Evolutionary conservation across 2,797 vertebrate species (phyloP).

Genomic region (Sandelia bainsii): DNA sequence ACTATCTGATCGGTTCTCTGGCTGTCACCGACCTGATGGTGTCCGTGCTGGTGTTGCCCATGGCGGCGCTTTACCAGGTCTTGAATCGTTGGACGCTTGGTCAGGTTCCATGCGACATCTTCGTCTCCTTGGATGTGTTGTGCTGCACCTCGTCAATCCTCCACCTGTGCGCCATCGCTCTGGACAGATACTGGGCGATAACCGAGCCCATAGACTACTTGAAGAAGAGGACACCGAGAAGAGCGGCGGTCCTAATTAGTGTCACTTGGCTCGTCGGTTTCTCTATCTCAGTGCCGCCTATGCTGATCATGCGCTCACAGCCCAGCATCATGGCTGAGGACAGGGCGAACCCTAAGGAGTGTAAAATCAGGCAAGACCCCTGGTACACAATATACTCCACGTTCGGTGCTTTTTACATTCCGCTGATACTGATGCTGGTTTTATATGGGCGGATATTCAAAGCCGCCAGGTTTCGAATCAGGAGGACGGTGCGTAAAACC

Average conservation of each 20-base stretch:
- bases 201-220: conserved; percentile 96
- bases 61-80: conserved; percentile 95
- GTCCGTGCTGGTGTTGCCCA: conserved; percentile 95
- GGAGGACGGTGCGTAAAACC: conserved; percentile 89
- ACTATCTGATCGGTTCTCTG: conserved; percentile 96
- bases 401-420: conserved; percentile 97
- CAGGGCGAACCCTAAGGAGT: conserved; percentile 90
- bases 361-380: conserved; percentile 92
- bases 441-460: conserved; percentile 97
- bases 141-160: conserved; percentile 97
- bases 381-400: conserved; percentile 96
- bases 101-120: conserved; percentile 93
- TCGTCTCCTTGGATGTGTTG: conserved; percentile 93
- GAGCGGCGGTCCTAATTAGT: conserved; percentile 92
- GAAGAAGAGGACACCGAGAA: conserved; percentile 92
- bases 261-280: conserved; percentile 95
- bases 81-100: conserved; percentile 96
- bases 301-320: conserved; percentile 94
- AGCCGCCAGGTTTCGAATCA: conserved; percentile 95
- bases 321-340: conserved; percentile 87
- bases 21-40: conserved; percentile 97
- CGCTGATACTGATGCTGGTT: conserved; percentile 92
- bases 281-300: conserved; percentile 95
- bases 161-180: conserved; percentile 94
- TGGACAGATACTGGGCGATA: conserved; percentile 97